Evolutionary conservation across 2,888 invertebrate species (phyloP).

Genomic region (Smittia aterrima): DNA sequence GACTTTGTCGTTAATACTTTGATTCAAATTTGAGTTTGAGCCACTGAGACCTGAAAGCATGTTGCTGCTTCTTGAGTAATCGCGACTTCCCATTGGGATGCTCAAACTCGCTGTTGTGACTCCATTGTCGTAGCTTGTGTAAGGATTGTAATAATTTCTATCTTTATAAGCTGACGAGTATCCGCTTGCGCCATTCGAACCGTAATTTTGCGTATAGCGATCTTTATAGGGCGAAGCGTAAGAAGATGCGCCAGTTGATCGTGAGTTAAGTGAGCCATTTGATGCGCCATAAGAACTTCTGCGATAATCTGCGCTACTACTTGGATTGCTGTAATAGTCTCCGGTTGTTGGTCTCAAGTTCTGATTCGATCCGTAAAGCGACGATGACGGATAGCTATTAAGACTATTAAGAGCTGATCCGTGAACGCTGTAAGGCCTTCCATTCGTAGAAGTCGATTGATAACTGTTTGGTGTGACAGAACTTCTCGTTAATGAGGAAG

Average conservation of each 20-base stretch:
- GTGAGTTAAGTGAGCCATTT: slow-evolving; percentile 1
- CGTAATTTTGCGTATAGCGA: slow-evolving; percentile 27
- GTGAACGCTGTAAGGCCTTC: slow-evolving; percentile 31
- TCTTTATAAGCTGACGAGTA: slow-evolving; percentile 39
- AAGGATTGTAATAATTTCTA: slow-evolving; percentile 33
- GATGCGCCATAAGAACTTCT: slow-evolving; percentile 1
- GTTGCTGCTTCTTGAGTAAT: slow-evolving; percentile 45
- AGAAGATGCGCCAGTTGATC: not conserved
- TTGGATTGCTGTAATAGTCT: not conserved
- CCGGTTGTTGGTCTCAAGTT: slow-evolving; percentile 15
- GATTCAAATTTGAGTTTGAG: slow-evolving; percentile 50
- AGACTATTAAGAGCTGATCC: slow-evolving; percentile 9
- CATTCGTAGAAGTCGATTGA: slow-evolving; percentile 46
- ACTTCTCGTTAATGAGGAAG: slow-evolving; percentile 53
- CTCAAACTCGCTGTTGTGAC: slow-evolving; percentile 54
- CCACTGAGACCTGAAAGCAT: slow-evolving; percentile 45
- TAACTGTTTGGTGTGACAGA: slow-evolving; percentile 44
- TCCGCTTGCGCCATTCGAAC: slow-evolving; percentile 1
- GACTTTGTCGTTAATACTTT: slow-evolving; percentile 28
- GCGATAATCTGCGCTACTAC: not conserved
- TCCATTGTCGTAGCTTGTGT: slow-evolving; percentile 51
- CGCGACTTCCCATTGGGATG: slow-evolving; percentile 45
- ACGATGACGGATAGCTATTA: not conserved
- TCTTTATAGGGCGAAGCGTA: slow-evolving; percentile 39
- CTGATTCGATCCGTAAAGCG: slow-evolving; percentile 35